Conservation (phyloP, 2,113 vertebrate genomes). For the Poeciliopsis prolifica region DNA sequence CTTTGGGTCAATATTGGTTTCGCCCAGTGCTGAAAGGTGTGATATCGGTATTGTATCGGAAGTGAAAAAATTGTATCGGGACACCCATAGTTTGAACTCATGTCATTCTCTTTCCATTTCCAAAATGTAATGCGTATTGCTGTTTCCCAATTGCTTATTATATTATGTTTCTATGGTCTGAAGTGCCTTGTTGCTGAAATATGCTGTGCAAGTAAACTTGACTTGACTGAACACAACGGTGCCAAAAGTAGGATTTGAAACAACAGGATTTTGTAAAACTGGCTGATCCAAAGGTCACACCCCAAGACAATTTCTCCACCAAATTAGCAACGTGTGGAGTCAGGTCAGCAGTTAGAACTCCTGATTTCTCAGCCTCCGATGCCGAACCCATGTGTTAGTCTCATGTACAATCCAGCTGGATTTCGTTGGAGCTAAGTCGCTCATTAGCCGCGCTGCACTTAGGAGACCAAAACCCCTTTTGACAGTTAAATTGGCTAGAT, state of each 20-base stretch:
- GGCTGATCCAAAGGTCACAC: slow-evolving; percentile 2
- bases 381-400: slow-evolving; percentile 76
- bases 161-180: too few species aligned
- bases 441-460: slow-evolving; percentile 79
- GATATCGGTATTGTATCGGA: too few species aligned
- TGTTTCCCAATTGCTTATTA: too few species aligned
- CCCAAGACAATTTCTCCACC: slow-evolving; percentile 23
- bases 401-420: slow-evolving; percentile 78
- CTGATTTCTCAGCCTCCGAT: slow-evolving; percentile 71
- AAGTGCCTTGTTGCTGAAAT: too few species aligned
- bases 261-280: not conserved
- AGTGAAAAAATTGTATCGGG: too few species aligned
- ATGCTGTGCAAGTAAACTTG: too few species aligned
- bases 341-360: slow-evolving; percentile 67
- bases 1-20: too few species aligned
- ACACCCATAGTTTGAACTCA: too few species aligned
- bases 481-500: slow-evolving; percentile 78
- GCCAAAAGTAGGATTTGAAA: not conserved
- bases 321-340: slow-evolving; percentile 54
- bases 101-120: too few species aligned
- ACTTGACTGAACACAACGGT: not conserved
- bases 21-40: too few species aligned
- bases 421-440: slow-evolving; percentile 77
- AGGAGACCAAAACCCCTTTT: slow-evolving; percentile 74
- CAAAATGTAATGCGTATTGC: too few species aligned